phyloP scores from a whole-genome alignment of 2,113 vertebrate genomes.

The Ancistrus triradiatus region DNA sequence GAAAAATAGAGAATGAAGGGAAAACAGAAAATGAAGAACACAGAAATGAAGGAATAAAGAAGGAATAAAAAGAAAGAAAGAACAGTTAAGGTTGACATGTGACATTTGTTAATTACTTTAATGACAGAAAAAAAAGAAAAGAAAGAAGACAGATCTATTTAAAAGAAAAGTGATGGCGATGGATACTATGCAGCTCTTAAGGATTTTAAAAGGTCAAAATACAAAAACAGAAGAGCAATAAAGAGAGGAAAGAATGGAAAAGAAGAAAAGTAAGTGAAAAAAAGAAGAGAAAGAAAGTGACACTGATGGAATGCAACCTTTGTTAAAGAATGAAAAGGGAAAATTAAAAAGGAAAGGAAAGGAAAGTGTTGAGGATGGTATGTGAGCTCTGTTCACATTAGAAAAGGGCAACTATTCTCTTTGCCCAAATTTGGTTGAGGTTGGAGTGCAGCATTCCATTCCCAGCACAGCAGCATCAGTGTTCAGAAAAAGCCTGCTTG shows the following conservation, averaged over 20 bases:
- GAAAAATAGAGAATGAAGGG: too few species aligned
- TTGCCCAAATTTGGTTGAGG: slow-evolving; percentile 48
- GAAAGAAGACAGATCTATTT: too few species aligned
- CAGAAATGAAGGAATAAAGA: too few species aligned
- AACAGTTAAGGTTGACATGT: too few species aligned
- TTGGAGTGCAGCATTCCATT: slow-evolving; percentile 39
- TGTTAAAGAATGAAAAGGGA: slow-evolving; percentile 10
- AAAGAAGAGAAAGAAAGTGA: neutral
- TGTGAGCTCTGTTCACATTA: slow-evolving; percentile 11
- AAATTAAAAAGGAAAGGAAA: slow-evolving; percentile 1
- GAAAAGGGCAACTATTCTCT: slow-evolving; percentile 11
- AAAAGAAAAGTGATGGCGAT: too few species aligned
- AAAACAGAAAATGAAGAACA: too few species aligned
- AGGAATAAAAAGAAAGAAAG: too few species aligned
- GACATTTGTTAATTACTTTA: too few species aligned
- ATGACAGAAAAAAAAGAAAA: too few species aligned
- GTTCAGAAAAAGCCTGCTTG: slow-evolving; percentile 23
- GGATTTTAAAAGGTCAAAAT: neutral
- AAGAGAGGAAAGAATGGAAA: neutral
- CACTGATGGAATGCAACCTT: slow-evolving; percentile 1
- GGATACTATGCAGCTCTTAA: too few species aligned
- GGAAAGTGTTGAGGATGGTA: neutral
- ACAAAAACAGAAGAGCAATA: neutral
- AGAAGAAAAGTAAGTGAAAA: neutral
- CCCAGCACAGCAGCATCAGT: slow-evolving; percentile 28